These are phyloP conservation scores for Ichneumoninae sp. DNA, from an alignment of 2,888 invertebrate species.

Conservation along the genomic window DNA sequence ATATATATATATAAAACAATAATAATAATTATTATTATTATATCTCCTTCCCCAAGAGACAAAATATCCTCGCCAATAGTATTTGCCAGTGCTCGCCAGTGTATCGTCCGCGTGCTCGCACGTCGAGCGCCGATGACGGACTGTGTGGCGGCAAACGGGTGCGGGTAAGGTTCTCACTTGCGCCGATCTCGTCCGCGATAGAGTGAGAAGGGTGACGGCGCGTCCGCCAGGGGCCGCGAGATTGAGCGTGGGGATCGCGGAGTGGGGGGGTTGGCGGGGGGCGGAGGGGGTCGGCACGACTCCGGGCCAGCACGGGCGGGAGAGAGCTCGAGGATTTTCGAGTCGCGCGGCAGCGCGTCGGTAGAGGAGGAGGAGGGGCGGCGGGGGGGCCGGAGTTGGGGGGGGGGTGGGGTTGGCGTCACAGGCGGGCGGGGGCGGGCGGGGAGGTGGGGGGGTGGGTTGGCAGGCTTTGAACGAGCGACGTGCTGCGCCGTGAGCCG, in stretches of 20 bases:
- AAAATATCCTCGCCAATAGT: neutral
- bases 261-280: constrained; percentile 69
- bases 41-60: neutral
- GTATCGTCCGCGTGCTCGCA: constrained; percentile 72
- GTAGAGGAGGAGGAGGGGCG: neutral
- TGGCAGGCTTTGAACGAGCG: constrained; percentile 66
- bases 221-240: constrained; percentile 69
- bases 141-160: constrained; percentile 84
- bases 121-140: constrained; percentile 80
- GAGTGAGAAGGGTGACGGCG: constrained; percentile 44
- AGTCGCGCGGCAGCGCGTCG: constrained; percentile 62
- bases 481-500: constrained; percentile 62
- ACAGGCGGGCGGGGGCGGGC: constrained; percentile 41
- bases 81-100: neutral
- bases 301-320: constrained; percentile 11
- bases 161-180: constrained; percentile 61
- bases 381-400: constrained; percentile 60
- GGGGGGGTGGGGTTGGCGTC: constrained; percentile 49
- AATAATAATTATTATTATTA: neutral
- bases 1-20: neutral
- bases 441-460: constrained; percentile 67
- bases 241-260: constrained; percentile 63
- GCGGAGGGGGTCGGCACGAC: constrained; percentile 46
- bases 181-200: constrained; percentile 43
- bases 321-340: constrained; percentile 29